Evolutionary conservation across 2,888 invertebrate species (phyloP).

Genomic region (Baccha elongata): DNA sequence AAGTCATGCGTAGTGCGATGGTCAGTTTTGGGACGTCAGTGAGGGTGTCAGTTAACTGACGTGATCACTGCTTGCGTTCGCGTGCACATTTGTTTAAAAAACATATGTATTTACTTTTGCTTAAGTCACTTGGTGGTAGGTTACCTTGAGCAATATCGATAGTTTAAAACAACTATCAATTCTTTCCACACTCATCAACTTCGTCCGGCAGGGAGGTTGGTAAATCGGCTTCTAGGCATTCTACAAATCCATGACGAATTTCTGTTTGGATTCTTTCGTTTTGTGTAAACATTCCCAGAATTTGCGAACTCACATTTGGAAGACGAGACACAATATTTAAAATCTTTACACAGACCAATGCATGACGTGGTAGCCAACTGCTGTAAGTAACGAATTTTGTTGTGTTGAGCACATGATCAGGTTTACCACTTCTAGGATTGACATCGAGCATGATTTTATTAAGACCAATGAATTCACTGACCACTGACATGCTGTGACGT

Average conservation of each 20-base stretch:
- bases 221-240: conserved; percentile 89
- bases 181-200: conserved; percentile 35
- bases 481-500: no score
- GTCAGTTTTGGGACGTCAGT: no score
- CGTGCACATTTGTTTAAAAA: no score
- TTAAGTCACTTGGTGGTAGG: no score
- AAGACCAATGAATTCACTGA: conserved; percentile 89
- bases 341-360: conserved; percentile 87
- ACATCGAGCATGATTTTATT: conserved; percentile 91
- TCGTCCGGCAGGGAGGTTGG: conserved; percentile 74
- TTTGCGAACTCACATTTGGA: conserved; percentile 87
- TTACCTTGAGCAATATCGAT: no score
- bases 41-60: no score
- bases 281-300: conserved; percentile 89
- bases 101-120: no score
- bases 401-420: conserved; percentile 90
- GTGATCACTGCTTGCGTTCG: no score
- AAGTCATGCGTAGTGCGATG: no score
- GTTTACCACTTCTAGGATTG: conserved; percentile 88
- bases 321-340: conserved; percentile 86
- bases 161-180: no score
- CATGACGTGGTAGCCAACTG: conserved; percentile 86
- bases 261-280: conserved; percentile 84
- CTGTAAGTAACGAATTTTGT: conserved; percentile 89
- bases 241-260: conserved; percentile 92